These are phyloP conservation scores for Echiichthys vipera DNA, from an alignment of 2,797 vertebrate genomes.

Conservation along the genomic window DNA sequence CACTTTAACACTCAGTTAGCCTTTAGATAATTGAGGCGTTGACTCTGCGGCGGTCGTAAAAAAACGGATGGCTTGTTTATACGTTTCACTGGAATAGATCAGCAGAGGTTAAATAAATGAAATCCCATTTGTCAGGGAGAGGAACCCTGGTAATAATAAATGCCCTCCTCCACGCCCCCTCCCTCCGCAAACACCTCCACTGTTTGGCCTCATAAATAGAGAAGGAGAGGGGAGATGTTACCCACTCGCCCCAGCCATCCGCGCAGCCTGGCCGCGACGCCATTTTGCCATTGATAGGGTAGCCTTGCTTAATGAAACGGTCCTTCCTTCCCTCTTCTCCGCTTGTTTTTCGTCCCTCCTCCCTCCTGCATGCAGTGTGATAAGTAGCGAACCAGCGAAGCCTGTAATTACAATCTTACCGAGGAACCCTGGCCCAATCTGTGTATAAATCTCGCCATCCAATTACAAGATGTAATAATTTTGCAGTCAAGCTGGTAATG, in stretches of 20 bases:
- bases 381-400: constrained; percentile 96
- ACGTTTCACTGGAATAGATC: constrained; percentile 99
- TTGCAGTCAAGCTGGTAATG: constrained; percentile 99
- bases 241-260: constrained; percentile 72
- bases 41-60: constrained; percentile 92
- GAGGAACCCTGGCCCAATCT: constrained; percentile 94
- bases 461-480: constrained; percentile 99
- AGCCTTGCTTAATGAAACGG: constrained; percentile 98
- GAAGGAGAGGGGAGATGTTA: constrained; percentile 83
- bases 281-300: constrained; percentile 95
- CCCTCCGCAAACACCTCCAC: constrained; percentile 76
- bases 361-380: constrained; percentile 95
- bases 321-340: constrained; percentile 86
- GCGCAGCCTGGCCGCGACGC: constrained; percentile 51
- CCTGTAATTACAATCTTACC: constrained; percentile 98
- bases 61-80: constrained; percentile 99
- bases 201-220: constrained; percentile 96
- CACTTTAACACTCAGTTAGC: constrained; percentile 99
- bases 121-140: constrained; percentile 99
- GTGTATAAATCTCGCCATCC: constrained; percentile 99
- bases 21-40: constrained; percentile 99
- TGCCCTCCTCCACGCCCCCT: constrained; percentile 77
- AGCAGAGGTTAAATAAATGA: constrained; percentile 99
- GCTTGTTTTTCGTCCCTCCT: constrained; percentile 92
- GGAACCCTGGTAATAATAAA: constrained; percentile 95